These are phyloP conservation scores for Pemphredon lugubris DNA, from an alignment of 2,888 invertebrate species.

Conservation along the genomic window DNA sequence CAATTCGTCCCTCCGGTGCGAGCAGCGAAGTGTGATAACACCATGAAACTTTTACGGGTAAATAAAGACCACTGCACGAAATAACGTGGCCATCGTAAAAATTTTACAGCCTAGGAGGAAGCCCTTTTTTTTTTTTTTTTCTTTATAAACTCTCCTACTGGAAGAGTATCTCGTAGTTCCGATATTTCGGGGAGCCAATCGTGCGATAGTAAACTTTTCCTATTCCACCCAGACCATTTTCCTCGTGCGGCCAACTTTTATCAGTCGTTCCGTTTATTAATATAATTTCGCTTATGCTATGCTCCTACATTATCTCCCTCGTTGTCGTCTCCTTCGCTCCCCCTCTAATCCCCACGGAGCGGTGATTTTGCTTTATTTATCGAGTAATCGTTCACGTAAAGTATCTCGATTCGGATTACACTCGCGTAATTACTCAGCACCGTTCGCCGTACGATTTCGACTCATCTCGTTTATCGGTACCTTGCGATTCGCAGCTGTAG, in stretches of 20 bases:
- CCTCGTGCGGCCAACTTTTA: not conserved
- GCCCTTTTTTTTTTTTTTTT: slow-evolving; percentile 21
- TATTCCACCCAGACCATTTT: not conserved
- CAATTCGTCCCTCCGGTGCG: slow-evolving; percentile 56
- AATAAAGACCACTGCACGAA: slow-evolving; percentile 64
- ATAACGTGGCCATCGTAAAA: slow-evolving; percentile 64
- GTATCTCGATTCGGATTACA: too few relatives aligned
- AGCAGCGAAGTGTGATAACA: slow-evolving; percentile 62
- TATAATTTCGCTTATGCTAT: not conserved
- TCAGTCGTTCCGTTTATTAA: not conserved
- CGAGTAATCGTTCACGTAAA: too few relatives aligned
- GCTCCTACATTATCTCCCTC: not conserved
- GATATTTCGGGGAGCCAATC: slow-evolving; percentile 39
- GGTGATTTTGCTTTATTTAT: too few relatives aligned
- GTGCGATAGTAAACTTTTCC: slow-evolving; percentile 29
- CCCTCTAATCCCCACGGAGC: too few relatives aligned
- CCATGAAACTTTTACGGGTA: slow-evolving; percentile 65
- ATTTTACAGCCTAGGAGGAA: slow-evolving; percentile 50
- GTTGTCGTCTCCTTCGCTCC: too few relatives aligned
- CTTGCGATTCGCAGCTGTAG: too few relatives aligned
- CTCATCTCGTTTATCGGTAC: too few relatives aligned
- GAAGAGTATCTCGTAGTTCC: slow-evolving; percentile 33
- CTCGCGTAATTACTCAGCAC: too few relatives aligned
- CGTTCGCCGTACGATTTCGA: too few relatives aligned
- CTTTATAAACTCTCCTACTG: slow-evolving; percentile 39